Conservation (phyloP, 2,888 invertebrate genomes). For the Clusia tigrina region DNA sequence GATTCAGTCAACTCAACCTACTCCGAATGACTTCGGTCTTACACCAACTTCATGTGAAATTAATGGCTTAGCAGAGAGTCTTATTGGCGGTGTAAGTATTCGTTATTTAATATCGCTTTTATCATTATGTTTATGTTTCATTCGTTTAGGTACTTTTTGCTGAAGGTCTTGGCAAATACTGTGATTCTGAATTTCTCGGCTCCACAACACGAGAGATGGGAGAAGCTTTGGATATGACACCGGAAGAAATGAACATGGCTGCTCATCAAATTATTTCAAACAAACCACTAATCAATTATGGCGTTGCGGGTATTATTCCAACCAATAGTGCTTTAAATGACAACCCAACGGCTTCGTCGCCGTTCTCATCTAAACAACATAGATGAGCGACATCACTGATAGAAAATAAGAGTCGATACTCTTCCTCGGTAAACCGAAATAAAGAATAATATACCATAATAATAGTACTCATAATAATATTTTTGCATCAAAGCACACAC, state of each 20-base stretch:
- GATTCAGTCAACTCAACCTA: conserved; percentile 75
- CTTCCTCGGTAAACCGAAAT: too few relatives aligned
- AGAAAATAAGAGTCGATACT: too few relatives aligned
- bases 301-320: not conserved
- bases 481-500: too few relatives aligned
- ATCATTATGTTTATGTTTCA: conserved; percentile 9
- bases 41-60: conserved; percentile 78
- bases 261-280: conserved; percentile 74
- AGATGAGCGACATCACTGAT: too few relatives aligned
- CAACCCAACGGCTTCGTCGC: too few relatives aligned
- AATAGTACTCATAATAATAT: too few relatives aligned
- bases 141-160: conserved; percentile 81
- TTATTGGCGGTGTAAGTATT: conserved; percentile 86
- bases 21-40: conserved; percentile 73
- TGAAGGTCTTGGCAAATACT: conserved; percentile 92
- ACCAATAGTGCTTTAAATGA: too few relatives aligned
- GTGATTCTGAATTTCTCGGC: conserved; percentile 91
- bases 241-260: conserved; percentile 95
- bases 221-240: conserved; percentile 95
- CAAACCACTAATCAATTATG: not conserved
- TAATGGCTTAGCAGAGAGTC: conserved; percentile 92
- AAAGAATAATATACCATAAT: too few relatives aligned
- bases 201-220: conserved; percentile 95
- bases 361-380: too few relatives aligned
- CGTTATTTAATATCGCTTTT: not conserved